Evolutionary conservation across 2,113 vertebrate species (phyloP), one percentile per base, ranked within the genome.

Genomic region (Piliocolobus tephrosceles): DNA sequence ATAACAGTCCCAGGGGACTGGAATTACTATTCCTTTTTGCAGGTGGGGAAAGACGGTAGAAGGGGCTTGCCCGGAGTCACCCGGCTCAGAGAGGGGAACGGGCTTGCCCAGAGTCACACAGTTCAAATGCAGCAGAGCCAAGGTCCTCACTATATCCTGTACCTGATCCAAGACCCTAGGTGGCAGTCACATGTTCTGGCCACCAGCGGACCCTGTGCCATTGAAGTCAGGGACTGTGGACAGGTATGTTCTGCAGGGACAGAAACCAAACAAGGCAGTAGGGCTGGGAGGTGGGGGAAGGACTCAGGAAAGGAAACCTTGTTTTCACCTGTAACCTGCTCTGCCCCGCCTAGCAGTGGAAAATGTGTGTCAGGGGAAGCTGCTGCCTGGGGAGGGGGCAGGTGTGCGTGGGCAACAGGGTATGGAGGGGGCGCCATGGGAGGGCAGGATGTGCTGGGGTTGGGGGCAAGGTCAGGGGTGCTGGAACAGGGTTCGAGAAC

Each of bases 351-450:
- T 90, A 95, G 95, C n/a, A 35, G 58, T 97, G 97, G 97, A 98
- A 98, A 98, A 93, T 96, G 92, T 97, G 97, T 96, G 97, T 98
- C 98, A 98, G 95, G 97, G 98, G 98, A 98, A 98, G 95, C 93
- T 96, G 90, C 72, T 38, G 70, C 90, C 87, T n/a, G 91, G 66
- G 95, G 92, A 95, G 30, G 2, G 68, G 82, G 91, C 58, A 68
- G 75, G 92, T 92, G 81, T 90, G 94, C 17, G 96, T 97, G 98
- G 97, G 97, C 78, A 95, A 95, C 85, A 72, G 66, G 70, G 3
- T 73, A 27, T 52, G 38, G 87, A 93, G 89, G 93, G 27, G 96
- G 64, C 16, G 16, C 70, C 47, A 17, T 0, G 5, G 50, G 72
- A 45, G 92, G 80, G 83, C 95, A 93, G 96, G 95, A 83, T 97